A percentile compares a stretch with the other conserved stretches of the same genome.
Evolutionary conservation across 2,113 vertebrate genomes (phyloP).

Genomic region (Solea senegalensis): DNA sequence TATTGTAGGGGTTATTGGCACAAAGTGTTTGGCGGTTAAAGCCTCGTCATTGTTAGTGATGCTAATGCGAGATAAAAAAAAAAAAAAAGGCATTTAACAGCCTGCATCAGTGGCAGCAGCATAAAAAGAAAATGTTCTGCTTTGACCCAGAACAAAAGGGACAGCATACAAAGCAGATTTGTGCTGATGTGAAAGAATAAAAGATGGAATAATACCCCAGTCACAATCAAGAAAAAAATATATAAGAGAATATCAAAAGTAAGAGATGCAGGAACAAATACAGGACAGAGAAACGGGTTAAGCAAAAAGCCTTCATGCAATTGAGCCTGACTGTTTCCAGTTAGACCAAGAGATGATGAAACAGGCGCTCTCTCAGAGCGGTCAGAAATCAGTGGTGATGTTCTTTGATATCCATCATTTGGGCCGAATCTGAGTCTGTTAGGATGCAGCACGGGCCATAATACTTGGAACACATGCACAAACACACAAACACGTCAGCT

Average conservation of each 20-base stretch:
- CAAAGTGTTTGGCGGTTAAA: slow-evolving; percentile 20
- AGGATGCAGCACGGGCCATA: slow-evolving; percentile 21
- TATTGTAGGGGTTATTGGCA: neutral
- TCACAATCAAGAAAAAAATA: neutral
- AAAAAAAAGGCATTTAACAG: slow-evolving; percentile 1
- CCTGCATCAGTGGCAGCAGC: neutral
- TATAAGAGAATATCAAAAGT: neutral
- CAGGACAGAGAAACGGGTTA: neutral
- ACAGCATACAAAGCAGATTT: neutral
- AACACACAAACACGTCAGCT: slow-evolving; percentile 5
- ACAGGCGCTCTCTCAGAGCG: slow-evolving; percentile 42
- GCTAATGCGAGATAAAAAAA: slow-evolving; percentile 20
- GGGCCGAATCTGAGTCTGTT: slow-evolving; percentile 50
- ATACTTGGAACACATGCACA: slow-evolving; percentile 23
- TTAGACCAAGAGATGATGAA: slow-evolving; percentile 59
- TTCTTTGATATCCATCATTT: slow-evolving; percentile 70
- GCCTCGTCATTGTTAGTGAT: slow-evolving; percentile 22
- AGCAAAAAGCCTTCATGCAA: slow-evolving; percentile 22
- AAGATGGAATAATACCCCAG: neutral
- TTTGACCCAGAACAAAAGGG: neutral
- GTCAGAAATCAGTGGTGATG: slow-evolving; percentile 67
- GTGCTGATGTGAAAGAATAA: neutral
- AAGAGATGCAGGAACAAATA: slow-evolving; percentile 3
- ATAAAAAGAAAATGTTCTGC: neutral
- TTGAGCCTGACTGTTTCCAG: slow-evolving; percentile 29